Evolutionary conservation across 1,140 invertebrate species (phyloP).

Genomic region (Hermatobates lingyangjiaoensis): DNA sequence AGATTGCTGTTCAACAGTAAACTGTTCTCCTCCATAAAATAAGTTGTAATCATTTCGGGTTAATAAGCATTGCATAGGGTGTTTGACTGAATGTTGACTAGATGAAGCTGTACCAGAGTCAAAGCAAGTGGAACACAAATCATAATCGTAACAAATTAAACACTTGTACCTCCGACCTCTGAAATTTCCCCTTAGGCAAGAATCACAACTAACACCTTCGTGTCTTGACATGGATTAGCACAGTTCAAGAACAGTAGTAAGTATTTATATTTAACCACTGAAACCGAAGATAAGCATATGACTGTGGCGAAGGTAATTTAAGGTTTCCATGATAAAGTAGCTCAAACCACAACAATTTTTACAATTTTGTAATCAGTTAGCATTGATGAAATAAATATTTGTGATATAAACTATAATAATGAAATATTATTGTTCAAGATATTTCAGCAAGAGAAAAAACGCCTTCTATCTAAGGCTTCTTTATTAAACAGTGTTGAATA

Average conservation of each 20-base stretch:
- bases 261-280: not conserved
- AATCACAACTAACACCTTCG: constrained; percentile 89
- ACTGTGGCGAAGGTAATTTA: not conserved
- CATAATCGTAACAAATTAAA: constrained; percentile 94
- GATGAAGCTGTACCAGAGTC: constrained; percentile 79
- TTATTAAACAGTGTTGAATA: too few species aligned
- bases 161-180: constrained; percentile 92
- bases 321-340: not conserved
- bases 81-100: constrained; percentile 69
- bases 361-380: too few species aligned
- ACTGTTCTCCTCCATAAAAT: too few species aligned
- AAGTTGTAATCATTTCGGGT: too few species aligned
- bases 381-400: too few species aligned
- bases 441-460: too few species aligned
- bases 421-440: too few species aligned
- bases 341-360: too few species aligned
- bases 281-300: not conserved
- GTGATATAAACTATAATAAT: too few species aligned
- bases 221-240: constrained; percentile 10
- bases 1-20: too few species aligned
- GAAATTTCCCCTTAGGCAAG: constrained; percentile 93
- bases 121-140: constrained; percentile 87
- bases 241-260: too few species aligned
- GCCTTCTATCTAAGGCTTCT: too few species aligned
- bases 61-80: constrained; percentile 99